phyloP scores from a whole-genome alignment of 2,888 invertebrate genomes.

The Perizoma flavofasciatum region DNA sequence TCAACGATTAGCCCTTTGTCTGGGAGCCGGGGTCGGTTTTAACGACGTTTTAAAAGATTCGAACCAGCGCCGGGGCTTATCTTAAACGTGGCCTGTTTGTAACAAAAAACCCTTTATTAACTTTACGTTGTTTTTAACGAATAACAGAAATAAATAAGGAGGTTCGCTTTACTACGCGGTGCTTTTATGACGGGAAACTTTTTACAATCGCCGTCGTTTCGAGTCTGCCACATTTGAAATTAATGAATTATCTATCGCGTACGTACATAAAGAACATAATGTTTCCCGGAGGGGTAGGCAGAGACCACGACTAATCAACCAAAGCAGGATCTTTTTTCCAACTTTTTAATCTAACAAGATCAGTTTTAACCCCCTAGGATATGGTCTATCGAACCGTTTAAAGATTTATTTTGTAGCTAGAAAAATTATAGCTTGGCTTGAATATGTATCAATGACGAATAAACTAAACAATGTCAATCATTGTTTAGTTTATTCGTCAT shows the following conservation, averaged over 20 bases:
- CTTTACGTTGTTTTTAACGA: constrained; percentile 79
- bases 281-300: not conserved
- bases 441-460: too few species aligned
- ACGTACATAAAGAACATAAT: too few species aligned
- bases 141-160: constrained; percentile 81
- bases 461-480: too few species aligned
- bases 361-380: too few species aligned
- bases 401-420: too few species aligned
- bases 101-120: constrained; percentile 82
- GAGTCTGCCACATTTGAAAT: constrained; percentile 35
- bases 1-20: constrained; percentile 82
- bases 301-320: too few species aligned
- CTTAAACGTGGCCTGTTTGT: constrained; percentile 74
- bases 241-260: constrained; percentile 32
- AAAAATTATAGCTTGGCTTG: too few species aligned
- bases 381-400: too few species aligned
- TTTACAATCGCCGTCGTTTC: constrained; percentile 59
- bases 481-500: too few species aligned
- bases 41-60: constrained; percentile 83
- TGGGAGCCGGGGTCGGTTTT: constrained; percentile 76
- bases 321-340: too few species aligned
- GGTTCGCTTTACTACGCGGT: constrained; percentile 65
- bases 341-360: too few species aligned
- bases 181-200: constrained; percentile 65
- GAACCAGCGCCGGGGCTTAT: constrained; percentile 74